Percentiles rank a stretch among this genome's conserved stretches.
phyloP scores from a whole-genome alignment of 2,797 vertebrate species.

The Anniella stebbinsi region DNA sequence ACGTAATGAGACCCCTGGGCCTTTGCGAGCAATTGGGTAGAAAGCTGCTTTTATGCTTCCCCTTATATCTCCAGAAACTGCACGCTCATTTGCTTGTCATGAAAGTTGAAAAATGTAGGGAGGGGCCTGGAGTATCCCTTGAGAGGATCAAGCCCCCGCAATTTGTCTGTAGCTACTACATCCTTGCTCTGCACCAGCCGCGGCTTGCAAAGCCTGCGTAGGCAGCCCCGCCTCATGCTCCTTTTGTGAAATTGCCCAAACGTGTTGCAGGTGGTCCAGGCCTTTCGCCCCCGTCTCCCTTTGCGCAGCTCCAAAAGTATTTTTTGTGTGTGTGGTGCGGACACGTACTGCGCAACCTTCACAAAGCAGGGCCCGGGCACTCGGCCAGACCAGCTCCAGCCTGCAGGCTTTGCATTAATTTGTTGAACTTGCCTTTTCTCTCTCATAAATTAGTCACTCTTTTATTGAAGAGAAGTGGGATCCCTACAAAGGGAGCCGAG shows the following conservation, averaged over 20 bases:
- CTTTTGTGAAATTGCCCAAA: neutral
- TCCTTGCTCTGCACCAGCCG: too few relatives aligned
- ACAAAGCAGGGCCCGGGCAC: neutral
- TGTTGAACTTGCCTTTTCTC: slow-evolving; percentile 68
- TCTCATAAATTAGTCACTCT: slow-evolving; percentile 64
- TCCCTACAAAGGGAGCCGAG: slow-evolving; percentile 77
- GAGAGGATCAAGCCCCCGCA: neutral
- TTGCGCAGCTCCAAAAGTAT: neutral
- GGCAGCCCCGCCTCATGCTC: neutral
- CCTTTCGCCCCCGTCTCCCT: neutral
- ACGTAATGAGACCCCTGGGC: neutral
- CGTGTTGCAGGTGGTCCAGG: too few relatives aligned
- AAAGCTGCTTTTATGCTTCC: neutral
- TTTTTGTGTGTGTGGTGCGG: neutral
- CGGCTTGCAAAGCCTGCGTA: neutral
- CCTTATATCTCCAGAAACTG: neutral
- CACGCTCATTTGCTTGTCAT: neutral
- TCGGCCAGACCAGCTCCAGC: neutral
- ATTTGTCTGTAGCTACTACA: neutral
- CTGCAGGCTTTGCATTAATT: slow-evolving; percentile 50
- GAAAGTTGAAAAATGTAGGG: neutral
- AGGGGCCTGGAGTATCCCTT: neutral
- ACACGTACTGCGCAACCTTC: neutral
- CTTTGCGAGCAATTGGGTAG: neutral
- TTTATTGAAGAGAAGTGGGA: slow-evolving; percentile 66